Evolutionary conservation across 2,113 vertebrate genomes (phyloP), one percentile per base, ranked within the genome.

Genomic region (Marcusenius ussheri): DNA sequence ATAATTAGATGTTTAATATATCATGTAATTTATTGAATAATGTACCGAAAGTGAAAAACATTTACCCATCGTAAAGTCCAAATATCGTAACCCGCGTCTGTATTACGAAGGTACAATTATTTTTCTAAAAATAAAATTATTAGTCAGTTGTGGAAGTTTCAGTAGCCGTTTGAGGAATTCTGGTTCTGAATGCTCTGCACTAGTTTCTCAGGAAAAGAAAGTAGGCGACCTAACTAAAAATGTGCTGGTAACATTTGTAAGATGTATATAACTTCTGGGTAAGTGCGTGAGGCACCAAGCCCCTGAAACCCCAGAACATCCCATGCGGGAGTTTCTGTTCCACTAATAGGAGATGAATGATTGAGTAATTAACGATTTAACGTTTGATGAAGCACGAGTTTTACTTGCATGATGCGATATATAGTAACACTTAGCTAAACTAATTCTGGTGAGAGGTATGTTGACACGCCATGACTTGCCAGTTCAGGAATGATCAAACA

Each of bases 401-500:
- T 77, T 19, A 77, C 35, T 42, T 77, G 0, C 70, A 77, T 39
- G n/a, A 10, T 31, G 62, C 10, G n/a, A 9, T 70, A 31, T 11
- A 70, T 70, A 70, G 27, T 11, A 70, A 70, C n/a, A 31, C 0
- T 70, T 11, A 70, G n/a, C 62, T 70, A 45, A 45, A 83, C 77
- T 83, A 45, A 83, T 83, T 39, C 17, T 45, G 42, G 5, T 42
- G 19, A 42, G 39, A 45, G 31, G 77, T 45, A 19, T 83, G 77
- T 24, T 24, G 31, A 83, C 35, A 45, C 31, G 77, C 35, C 13
- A 39, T 83, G 77, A 83, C 77, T 39, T 83, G 83, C 45, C 83
- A 24, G 45, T n/a, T 24, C 83, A 84, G 83, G 83, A 84, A 84
- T 84, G 83, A 84, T 84, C 45, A 49, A 21, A 83, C 80, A 46